Conservation (phyloP, 2,113 vertebrate species). For the Apodemus sylvaticus region DNA sequence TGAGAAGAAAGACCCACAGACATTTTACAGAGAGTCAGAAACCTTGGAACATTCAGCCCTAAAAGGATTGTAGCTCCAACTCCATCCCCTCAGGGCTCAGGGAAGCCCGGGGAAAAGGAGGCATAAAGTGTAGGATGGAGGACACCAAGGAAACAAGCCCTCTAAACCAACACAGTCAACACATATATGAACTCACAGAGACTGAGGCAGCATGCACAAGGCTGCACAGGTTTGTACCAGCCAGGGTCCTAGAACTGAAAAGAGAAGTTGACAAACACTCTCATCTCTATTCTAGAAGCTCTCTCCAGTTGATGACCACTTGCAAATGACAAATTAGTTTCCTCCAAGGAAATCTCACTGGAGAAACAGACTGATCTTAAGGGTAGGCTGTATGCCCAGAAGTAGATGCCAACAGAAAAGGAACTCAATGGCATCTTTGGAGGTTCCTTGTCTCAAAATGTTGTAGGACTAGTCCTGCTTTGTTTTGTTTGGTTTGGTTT, state of each 20-base stretch:
- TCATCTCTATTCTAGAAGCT: not conserved
- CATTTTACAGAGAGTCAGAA: not conserved
- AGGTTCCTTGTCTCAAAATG: not conserved
- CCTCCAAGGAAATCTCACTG: not conserved
- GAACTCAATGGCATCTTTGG: not conserved
- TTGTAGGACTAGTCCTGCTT: not conserved
- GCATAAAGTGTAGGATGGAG: not conserved
- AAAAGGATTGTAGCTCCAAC: not conserved
- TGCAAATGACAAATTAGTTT: not conserved
- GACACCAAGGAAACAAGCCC: not conserved
- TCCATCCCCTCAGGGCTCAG: not conserved
- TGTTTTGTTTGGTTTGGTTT: not conserved
- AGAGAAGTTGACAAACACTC: not conserved
- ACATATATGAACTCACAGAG: not conserved
- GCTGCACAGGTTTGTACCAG: not conserved
- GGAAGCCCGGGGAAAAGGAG: not conserved
- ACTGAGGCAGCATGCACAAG: not conserved
- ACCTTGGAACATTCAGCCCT: not conserved
- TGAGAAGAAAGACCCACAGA: not conserved
- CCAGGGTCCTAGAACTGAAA: not conserved
- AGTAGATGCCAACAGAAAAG: not conserved
- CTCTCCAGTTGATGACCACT: not conserved
- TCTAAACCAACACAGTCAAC: not conserved
- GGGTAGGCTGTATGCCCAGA: not conserved
- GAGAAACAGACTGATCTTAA: not conserved